Conservation (phyloP, 1,140 invertebrate genomes). For the Lasioglossum baleicum region DNA sequence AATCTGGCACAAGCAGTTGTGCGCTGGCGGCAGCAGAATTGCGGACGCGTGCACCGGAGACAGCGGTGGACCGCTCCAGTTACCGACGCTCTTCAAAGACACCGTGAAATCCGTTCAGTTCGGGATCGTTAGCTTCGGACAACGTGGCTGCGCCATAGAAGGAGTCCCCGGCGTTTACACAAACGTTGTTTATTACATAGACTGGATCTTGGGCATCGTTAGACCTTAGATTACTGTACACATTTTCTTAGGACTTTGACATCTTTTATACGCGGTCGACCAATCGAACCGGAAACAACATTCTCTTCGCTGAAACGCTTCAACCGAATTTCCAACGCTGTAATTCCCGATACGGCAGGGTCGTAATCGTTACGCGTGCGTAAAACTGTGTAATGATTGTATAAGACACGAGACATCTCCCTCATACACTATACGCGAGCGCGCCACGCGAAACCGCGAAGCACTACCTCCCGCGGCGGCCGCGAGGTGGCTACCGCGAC, state of each 20-base stretch:
- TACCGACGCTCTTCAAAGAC: constrained; percentile 59
- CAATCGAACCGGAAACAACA: too few relatives aligned
- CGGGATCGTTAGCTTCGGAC: constrained; percentile 81
- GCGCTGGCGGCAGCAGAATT: constrained; percentile 81
- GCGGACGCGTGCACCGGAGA: constrained; percentile 78
- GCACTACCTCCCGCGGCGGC: too few relatives aligned
- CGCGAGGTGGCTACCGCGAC: too few relatives aligned
- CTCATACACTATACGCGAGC: too few relatives aligned
- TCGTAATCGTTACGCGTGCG: too few relatives aligned
- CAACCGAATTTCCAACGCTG: not conserved
- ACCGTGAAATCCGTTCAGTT: too few relatives aligned
- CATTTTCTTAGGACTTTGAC: not conserved
- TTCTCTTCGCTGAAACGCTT: not conserved
- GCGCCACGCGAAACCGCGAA: too few relatives aligned
- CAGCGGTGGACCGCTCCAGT: constrained; percentile 81
- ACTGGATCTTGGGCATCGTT: constrained; percentile 84
- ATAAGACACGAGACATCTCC: too few relatives aligned
- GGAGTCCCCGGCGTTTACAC: constrained; percentile 84
- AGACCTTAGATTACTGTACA: constrained; percentile 52
- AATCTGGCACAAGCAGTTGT: constrained; percentile 80
- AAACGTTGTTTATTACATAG: constrained; percentile 81
- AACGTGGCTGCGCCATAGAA: constrained; percentile 76
- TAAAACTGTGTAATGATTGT: too few relatives aligned
- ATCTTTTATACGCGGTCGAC: not conserved
- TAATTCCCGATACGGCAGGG: too few relatives aligned